A percentile compares a stretch with the other conserved stretches of the same genome.
These are phyloP conservation scores for Petrocephalus schoutedeni DNA, from an alignment of 2,797 vertebrate species.

Conservation along the genomic window DNA sequence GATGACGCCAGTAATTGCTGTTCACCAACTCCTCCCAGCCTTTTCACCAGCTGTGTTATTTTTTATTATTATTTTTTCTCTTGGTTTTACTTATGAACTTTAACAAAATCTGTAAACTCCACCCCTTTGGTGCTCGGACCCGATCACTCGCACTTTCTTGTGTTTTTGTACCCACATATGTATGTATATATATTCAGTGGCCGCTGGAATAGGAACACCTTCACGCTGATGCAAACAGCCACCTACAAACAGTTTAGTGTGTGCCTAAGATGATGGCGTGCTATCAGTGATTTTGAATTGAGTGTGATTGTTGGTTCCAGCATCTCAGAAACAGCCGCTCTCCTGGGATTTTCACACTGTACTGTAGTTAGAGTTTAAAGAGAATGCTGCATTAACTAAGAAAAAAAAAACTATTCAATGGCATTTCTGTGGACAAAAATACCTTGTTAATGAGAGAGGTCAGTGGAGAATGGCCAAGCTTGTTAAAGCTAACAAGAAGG, in stretches of 20 bases:
- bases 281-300: not conserved
- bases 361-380: not conserved
- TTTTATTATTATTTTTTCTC: not conserved
- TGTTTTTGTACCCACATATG: not conserved
- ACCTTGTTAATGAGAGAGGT: not conserved
- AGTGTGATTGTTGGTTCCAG: not conserved
- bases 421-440: not conserved
- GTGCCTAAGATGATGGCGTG: not conserved
- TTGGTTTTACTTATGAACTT: not conserved
- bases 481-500: conserved; percentile 2
- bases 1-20: not conserved
- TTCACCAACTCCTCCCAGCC: not conserved
- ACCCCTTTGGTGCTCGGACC: not conserved
- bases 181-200: not conserved
- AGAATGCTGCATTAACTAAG: not conserved
- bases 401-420: not conserved
- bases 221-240: not conserved
- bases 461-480: not conserved
- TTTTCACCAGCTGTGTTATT: not conserved
- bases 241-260: not conserved
- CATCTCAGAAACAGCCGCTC: not conserved
- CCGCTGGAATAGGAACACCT: not conserved
- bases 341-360: not conserved
- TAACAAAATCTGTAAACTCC: not conserved
- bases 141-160: too few species aligned